Evolutionary conservation across 2,113 vertebrate genomes (phyloP).

Genomic region (Globicephala melas): DNA sequence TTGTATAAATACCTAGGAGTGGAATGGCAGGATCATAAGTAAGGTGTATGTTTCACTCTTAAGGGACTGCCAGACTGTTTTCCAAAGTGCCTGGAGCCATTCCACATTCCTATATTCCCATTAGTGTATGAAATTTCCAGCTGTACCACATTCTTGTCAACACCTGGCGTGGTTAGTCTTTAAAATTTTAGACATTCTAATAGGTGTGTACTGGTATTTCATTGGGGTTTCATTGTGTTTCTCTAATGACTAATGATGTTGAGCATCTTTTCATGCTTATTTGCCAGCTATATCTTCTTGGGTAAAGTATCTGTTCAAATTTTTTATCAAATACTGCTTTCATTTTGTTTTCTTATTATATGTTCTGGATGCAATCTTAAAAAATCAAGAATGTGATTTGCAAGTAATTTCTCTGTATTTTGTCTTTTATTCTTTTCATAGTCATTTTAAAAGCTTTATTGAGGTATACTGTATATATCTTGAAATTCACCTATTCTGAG

Average conservation of each 20-base stretch:
- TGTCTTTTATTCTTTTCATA: slow-evolving; percentile 10
- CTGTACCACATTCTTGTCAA: background rate
- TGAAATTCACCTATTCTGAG: background rate
- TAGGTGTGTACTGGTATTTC: background rate
- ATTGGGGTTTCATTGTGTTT: background rate
- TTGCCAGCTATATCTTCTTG: background rate
- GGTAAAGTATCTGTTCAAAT: background rate
- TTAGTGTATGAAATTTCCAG: background rate
- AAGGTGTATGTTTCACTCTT: background rate
- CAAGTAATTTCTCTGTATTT: background rate
- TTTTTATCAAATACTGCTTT: background rate
- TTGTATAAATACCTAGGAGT: background rate
- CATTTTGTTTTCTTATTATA: background rate
- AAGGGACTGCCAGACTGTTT: background rate
- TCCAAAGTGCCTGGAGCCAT: background rate
- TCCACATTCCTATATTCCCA: background rate
- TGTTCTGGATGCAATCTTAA: background rate
- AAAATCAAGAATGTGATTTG: background rate
- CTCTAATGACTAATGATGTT: background rate
- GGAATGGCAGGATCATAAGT: background rate
- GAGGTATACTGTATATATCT: background rate
- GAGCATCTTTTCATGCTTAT: background rate
- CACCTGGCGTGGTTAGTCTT: background rate
- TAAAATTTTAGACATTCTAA: background rate
- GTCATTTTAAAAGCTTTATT: background rate